Evolutionary conservation across 2,888 invertebrate species (phyloP).

Genomic region (Noctua comes): DNA sequence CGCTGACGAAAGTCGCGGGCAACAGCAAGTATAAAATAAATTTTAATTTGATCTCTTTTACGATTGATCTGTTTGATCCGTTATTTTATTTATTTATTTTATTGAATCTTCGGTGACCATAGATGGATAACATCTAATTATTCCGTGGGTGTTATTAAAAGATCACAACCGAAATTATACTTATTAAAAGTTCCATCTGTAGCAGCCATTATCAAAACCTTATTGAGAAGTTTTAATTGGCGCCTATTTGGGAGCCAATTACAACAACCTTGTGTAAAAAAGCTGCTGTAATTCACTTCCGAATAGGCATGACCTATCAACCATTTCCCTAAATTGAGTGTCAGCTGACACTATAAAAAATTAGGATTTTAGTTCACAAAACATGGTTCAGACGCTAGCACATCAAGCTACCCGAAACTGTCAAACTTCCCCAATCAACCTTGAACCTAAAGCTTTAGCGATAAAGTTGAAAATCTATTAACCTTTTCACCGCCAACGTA

Average conservation of each 20-base stretch:
- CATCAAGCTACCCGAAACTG: no score
- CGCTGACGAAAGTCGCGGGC: no score
- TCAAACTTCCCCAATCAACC: no score
- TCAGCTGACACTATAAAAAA: background rate
- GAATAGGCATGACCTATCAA: slow-evolving; percentile 3
- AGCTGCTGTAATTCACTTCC: background rate
- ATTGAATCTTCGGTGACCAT: no score
- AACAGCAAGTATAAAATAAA: no score
- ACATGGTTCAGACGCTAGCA: no score
- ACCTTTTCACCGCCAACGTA: no score
- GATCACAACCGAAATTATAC: slow-evolving; percentile 9
- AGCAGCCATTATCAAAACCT: slow-evolving; percentile 16
- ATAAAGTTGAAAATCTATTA: no score
- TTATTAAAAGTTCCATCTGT: slow-evolving; percentile 5
- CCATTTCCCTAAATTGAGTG: slow-evolving; percentile 6
- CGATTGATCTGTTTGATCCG: no score
- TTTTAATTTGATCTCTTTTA: background rate
- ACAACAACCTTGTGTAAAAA: background rate
- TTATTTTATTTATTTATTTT: no score
- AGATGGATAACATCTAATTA: background rate
- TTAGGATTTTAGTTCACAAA: no score
- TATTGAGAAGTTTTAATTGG: slow-evolving; percentile 28
- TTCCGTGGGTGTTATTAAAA: background rate
- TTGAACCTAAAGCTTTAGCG: no score
- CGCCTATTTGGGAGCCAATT: slow-evolving; percentile 14